Conservation (phyloP, 2,888 invertebrate species). For the Trichacis sp. region DNA sequence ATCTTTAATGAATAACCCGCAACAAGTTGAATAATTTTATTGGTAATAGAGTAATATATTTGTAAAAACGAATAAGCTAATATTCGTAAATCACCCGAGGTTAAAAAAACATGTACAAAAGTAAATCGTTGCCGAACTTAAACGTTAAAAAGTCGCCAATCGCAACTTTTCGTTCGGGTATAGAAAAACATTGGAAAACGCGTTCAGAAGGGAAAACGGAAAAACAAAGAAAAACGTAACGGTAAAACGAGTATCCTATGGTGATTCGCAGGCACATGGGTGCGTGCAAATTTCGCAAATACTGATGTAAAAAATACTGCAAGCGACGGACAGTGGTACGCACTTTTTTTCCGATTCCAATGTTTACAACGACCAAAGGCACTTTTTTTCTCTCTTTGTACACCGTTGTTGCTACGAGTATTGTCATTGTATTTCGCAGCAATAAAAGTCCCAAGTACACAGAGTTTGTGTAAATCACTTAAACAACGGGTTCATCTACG, state of each 20-base stretch:
- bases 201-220: not conserved
- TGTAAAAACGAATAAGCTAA: conserved; percentile 41
- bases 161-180: conserved; percentile 1
- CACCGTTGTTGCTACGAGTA: not conserved
- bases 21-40: conserved; percentile 59
- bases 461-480: not conserved
- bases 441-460: not conserved
- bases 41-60: conserved; percentile 54
- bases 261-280: conserved; percentile 51
- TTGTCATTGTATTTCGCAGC: not conserved
- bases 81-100: conserved; percentile 38
- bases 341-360: conserved; percentile 40
- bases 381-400: not conserved
- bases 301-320: conserved; percentile 68
- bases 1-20: conserved; percentile 59
- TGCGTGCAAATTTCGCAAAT: conserved; percentile 55
- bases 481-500: not conserved
- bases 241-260: conserved; percentile 48
- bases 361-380: conserved; percentile 10
- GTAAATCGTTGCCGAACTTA: too few relatives aligned
- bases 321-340: conserved; percentile 43
- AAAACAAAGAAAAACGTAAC: not conserved
- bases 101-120: conserved; percentile 4
- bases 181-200: not conserved
- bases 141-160: too few relatives aligned